phyloP scores from a whole-genome alignment of 2,113 vertebrate genomes.

The Chlorodrepanis virens region DNA sequence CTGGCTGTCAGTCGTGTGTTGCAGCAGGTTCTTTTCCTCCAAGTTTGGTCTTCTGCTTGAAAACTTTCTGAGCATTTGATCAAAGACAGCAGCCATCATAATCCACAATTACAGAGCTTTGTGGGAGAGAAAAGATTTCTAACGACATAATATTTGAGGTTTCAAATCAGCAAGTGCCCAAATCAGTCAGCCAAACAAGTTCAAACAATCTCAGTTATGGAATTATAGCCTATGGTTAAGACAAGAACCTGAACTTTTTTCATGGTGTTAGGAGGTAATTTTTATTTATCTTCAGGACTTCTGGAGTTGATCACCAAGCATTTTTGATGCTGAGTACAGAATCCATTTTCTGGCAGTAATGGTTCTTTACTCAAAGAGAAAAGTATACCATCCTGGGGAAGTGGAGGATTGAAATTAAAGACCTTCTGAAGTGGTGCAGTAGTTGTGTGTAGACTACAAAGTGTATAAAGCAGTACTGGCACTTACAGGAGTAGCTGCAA shows the following conservation, averaged over 20 bases:
- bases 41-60: neutral
- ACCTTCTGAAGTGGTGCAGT: neutral
- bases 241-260: neutral
- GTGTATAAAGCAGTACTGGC: neutral
- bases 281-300: neutral
- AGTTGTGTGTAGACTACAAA: neutral
- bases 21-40: neutral
- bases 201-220: neutral
- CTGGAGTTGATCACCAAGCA: neutral
- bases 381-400: neutral
- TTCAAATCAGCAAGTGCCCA: neutral
- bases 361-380: neutral
- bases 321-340: neutral
- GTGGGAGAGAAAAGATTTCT: neutral
- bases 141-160: neutral
- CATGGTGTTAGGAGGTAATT: neutral
- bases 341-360: neutral
- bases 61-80: neutral
- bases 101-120: neutral
- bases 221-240: neutral
- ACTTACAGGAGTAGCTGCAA: neutral
- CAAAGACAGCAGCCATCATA: neutral
- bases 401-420: neutral
- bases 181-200: neutral
- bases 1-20: neutral